Evolutionary conservation across 2,797 vertebrate species (phyloP).

Genomic region (Momotus momota): DNA sequence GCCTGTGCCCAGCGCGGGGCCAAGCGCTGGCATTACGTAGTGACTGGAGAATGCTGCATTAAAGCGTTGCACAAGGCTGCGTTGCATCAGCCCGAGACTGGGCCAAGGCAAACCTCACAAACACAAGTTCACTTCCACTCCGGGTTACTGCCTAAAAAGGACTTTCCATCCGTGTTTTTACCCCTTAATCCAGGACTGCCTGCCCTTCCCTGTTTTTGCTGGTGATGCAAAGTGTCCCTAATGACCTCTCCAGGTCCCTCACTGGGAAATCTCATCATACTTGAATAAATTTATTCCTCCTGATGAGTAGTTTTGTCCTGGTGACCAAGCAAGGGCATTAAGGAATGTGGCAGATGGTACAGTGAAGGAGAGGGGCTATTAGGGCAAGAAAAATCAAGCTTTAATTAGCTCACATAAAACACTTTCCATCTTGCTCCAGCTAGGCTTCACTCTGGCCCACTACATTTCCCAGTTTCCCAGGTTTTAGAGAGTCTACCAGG

Average conservation of each 20-base stretch:
- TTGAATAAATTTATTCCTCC: background rate
- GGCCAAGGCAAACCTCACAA: background rate
- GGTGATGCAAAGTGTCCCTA: fast-evolving
- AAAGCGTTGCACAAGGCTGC: background rate
- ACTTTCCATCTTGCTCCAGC: background rate
- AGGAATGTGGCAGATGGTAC: background rate
- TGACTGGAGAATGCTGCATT: background rate
- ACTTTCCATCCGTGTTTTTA: background rate
- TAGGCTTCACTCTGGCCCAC: background rate
- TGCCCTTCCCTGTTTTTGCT: background rate
- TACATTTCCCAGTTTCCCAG: background rate
- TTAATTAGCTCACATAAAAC: background rate
- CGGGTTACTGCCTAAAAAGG: background rate
- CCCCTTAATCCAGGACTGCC: background rate
- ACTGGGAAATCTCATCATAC: background rate
- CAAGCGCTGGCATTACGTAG: background rate
- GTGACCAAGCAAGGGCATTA: background rate
- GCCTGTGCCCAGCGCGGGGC: background rate
- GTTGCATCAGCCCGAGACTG: background rate
- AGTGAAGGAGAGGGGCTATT: background rate
- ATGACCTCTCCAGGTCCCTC: background rate
- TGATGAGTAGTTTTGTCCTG: background rate
- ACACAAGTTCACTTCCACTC: background rate
- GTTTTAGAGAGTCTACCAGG: background rate
- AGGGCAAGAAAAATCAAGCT: background rate